Conservation (phyloP, 2,113 vertebrate species). For the Barbus barbus region DNA sequence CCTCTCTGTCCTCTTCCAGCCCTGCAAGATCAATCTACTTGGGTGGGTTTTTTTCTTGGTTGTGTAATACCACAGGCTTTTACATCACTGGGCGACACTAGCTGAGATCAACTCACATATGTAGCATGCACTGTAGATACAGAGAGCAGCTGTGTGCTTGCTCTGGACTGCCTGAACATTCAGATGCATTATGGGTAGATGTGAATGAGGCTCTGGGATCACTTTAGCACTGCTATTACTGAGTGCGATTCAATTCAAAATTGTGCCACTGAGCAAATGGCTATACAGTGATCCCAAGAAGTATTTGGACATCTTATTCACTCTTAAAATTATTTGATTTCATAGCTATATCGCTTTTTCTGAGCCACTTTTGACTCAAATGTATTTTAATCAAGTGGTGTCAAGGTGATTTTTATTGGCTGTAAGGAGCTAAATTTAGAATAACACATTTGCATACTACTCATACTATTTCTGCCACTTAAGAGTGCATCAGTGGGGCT, state of each 20-base stretch:
- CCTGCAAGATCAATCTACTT: conserved; percentile 50
- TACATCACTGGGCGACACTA: background rate
- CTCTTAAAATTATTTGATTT: background rate
- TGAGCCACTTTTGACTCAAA: background rate
- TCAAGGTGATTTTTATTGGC: background rate
- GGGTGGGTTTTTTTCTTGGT: conserved; percentile 32
- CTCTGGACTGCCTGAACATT: background rate
- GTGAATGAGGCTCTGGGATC: conserved; percentile 20
- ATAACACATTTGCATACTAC: background rate
- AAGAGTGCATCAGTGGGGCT: background rate
- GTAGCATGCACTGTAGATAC: no score
- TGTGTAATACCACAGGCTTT: conserved; percentile 24
- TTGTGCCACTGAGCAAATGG: background rate
- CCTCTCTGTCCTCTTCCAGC: conserved; percentile 51
- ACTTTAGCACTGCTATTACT: background rate
- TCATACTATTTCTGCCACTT: no score
- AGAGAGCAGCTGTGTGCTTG: background rate
- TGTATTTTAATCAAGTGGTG: background rate
- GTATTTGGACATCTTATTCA: conserved; percentile 1
- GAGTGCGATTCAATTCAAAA: background rate
- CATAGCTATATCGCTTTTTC: background rate
- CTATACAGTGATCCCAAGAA: background rate
- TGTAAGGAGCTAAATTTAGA: background rate
- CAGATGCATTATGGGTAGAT: background rate
- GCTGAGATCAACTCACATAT: conserved; percentile 31